Percentiles rank a stretch among this genome's conserved stretches.
These are phyloP conservation scores for Hyperopisus bebe DNA, from an alignment of 2,113 vertebrate genomes.

Conservation along the genomic window DNA sequence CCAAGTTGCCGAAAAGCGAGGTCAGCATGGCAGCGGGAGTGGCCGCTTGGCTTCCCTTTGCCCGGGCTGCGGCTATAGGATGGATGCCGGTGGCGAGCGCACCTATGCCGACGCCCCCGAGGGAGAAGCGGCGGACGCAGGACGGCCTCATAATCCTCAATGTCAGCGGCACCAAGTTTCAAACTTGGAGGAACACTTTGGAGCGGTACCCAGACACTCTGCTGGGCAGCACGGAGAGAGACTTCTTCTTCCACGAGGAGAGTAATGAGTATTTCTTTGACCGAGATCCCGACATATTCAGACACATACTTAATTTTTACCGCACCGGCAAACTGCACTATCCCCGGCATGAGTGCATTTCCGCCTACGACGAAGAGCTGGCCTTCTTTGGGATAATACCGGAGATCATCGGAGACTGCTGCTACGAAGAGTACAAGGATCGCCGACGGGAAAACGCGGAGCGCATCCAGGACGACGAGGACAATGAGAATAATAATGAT, in stretches of 20 bases:
- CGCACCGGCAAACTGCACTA: slow-evolving; percentile 91
- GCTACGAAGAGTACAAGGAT: slow-evolving; percentile 97
- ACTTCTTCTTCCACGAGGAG: slow-evolving; percentile 92
- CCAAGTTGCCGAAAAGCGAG: slow-evolving; percentile 34
- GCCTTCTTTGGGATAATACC: slow-evolving; percentile 93
- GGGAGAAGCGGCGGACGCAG: slow-evolving; percentile 65
- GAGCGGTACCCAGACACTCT: slow-evolving; percentile 93
- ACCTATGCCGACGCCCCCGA: slow-evolving; percentile 79
- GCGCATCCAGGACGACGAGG: slow-evolving; percentile 84
- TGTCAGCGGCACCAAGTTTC: slow-evolving; percentile 88
- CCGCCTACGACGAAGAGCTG: slow-evolving; percentile 90
- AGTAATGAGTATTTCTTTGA: slow-evolving; percentile 92
- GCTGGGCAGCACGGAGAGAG: slow-evolving; percentile 86
- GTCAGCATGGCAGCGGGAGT: slow-evolving; percentile 85
- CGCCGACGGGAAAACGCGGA: slow-evolving; percentile 85
- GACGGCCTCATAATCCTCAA: slow-evolving; percentile 83
- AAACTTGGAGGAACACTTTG: slow-evolving; percentile 90
- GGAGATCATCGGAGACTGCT: slow-evolving; percentile 93
- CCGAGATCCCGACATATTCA: slow-evolving; percentile 92
- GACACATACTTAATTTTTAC: slow-evolving; percentile 94
- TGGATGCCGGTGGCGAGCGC: slow-evolving; percentile 94
- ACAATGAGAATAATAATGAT: slow-evolving; percentile 66
- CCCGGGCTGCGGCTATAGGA: slow-evolving; percentile 88
- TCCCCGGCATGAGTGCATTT: slow-evolving; percentile 91
- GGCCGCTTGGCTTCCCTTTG: slow-evolving; percentile 93